Conservation (phyloP, 2,113 vertebrate species). For the Girardinichthys multiradiatus region DNA sequence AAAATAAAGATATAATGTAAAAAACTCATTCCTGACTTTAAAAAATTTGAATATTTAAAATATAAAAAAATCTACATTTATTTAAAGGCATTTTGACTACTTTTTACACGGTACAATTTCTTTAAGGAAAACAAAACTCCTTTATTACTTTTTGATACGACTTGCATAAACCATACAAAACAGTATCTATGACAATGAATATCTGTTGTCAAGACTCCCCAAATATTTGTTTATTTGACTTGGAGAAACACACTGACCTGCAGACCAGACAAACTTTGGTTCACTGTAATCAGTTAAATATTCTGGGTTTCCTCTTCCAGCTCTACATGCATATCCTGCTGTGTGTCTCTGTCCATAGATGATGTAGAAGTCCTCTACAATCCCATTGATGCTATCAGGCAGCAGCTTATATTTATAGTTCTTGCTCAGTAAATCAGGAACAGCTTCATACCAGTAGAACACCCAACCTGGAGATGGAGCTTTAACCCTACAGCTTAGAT, state of each 20-base stretch:
- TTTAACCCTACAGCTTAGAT: conserved; percentile 45
- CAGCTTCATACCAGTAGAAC: conserved; percentile 45
- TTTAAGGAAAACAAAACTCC: too few relatives aligned
- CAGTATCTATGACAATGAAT: too few relatives aligned
- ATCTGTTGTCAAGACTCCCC: too few relatives aligned
- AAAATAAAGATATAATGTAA: too few relatives aligned
- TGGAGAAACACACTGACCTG: conserved; percentile 32
- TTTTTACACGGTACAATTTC: too few relatives aligned
- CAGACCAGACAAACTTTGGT: conserved; percentile 38
- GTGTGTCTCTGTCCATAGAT: conserved; percentile 41
- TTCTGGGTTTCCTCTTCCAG: conserved; percentile 44
- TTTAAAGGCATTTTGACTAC: too few relatives aligned
- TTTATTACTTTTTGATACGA: too few relatives aligned
- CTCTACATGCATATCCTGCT: conserved; percentile 54
- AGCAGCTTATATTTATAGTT: conserved; percentile 33
- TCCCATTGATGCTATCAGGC: conserved; percentile 10
- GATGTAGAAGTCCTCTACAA: conserved; percentile 31
- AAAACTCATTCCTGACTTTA: too few relatives aligned
- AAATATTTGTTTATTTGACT: too few relatives aligned
- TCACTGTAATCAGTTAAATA: conserved; percentile 14
- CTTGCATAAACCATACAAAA: too few relatives aligned
- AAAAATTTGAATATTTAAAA: too few relatives aligned
- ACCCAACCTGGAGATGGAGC: conserved; percentile 34
- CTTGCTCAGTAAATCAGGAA: not conserved
- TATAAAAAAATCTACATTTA: too few relatives aligned